Evolutionary conservation across 1,140 invertebrate species (phyloP).

Genomic region (Belonocnema kinseyi): DNA sequence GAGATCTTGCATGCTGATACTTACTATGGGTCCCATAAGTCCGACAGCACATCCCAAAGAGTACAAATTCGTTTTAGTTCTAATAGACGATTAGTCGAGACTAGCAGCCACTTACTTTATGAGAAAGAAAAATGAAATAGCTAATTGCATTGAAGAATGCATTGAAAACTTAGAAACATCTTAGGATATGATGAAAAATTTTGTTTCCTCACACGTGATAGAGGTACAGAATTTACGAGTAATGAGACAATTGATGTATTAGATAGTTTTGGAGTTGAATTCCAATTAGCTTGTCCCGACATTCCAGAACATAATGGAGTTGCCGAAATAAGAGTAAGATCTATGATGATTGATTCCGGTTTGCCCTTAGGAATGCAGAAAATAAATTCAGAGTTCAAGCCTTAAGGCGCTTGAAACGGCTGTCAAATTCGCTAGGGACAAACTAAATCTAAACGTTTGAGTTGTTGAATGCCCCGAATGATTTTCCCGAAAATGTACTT

Average conservation of each 20-base stretch:
- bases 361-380: no score
- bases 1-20: conserved; percentile 19
- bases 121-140: not conserved
- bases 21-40: conserved; percentile 18
- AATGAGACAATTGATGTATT: no score
- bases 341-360: no score
- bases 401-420: no score
- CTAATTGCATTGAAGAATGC: not conserved
- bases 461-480: no score
- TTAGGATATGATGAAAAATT: conserved; percentile 4
- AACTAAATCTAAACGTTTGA: no score
- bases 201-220: not conserved
- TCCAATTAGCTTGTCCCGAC: no score
- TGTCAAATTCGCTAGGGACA: no score
- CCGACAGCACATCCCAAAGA: not conserved
- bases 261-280: no score
- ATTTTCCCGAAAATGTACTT: no score
- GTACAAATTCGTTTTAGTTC: conserved; percentile 23
- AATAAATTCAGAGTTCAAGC: no score
- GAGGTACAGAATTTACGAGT: not conserved
- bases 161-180: not conserved
- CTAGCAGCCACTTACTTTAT: not conserved
- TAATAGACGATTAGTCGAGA: conserved; percentile 13
- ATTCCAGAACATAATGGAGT: no score
- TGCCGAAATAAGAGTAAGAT: not conserved